A percentile compares a stretch with the other conserved stretches of the same genome.
Evolutionary conservation across 2,888 invertebrate species (phyloP).

Genomic region (Piscicola geometra): DNA sequence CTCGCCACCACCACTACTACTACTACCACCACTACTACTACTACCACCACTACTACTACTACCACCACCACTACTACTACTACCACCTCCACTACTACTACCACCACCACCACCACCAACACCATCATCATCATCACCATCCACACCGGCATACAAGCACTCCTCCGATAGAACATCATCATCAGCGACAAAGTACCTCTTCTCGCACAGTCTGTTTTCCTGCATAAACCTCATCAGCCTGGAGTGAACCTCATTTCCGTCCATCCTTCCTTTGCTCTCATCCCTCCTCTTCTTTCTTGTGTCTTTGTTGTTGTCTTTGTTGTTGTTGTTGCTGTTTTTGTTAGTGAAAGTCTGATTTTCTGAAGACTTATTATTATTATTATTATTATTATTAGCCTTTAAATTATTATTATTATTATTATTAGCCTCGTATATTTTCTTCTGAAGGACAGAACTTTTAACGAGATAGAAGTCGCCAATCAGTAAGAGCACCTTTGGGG

Average conservation of each 20-base stretch:
- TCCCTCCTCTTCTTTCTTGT: background rate
- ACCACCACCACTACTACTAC: constrained; percentile 23
- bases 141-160: too few relatives aligned
- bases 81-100: too few relatives aligned
- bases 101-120: too few relatives aligned
- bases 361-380: background rate
- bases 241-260: background rate
- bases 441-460: background rate
- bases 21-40: constrained; percentile 24
- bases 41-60: constrained; percentile 20
- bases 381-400: background rate
- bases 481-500: background rate
- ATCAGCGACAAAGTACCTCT: background rate
- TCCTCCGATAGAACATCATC: background rate
- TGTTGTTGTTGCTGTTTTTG: background rate
- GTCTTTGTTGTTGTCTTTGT: background rate
- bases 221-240: background rate
- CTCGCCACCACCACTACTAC: constrained; percentile 20
- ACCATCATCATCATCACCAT: too few relatives aligned
- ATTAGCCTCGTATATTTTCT: background rate
- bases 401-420: background rate
- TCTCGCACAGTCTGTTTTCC: background rate
- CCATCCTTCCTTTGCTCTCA: background rate
- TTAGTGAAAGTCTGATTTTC: background rate
- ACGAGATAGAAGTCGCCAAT: constrained; percentile 10